Evolutionary conservation across 2,797 vertebrate genomes (phyloP).

Genomic region (Hyperoplus immaculatus): DNA sequence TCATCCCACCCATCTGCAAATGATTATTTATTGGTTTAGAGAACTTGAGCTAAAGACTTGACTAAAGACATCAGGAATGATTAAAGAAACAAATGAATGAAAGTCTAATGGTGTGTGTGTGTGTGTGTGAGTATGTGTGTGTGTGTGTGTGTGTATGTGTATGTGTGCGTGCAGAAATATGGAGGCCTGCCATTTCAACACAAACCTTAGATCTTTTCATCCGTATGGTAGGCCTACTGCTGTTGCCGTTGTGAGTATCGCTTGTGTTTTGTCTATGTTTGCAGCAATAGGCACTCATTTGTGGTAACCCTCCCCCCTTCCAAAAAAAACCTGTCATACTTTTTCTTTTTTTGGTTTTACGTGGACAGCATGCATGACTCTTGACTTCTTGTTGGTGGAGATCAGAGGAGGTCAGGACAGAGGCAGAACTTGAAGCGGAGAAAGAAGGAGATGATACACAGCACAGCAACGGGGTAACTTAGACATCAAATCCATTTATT

Average conservation of each 20-base stretch:
- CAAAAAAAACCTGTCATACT: constrained; percentile 16
- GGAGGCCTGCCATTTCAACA: not conserved
- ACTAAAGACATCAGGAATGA: constrained; percentile 43
- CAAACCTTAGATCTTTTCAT: constrained; percentile 12
- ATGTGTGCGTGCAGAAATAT: constrained; percentile 10
- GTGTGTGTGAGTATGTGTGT: not conserved
- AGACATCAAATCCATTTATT: not conserved
- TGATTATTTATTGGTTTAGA: constrained; percentile 49
- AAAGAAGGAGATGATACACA: constrained; percentile 8
- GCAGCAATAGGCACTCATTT: constrained; percentile 12
- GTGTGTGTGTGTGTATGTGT: constrained; percentile 5
- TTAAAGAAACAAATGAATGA: constrained; percentile 7
- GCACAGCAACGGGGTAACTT: not conserved
- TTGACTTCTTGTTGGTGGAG: not conserved
- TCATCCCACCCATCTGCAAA: constrained; percentile 27
- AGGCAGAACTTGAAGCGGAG: not conserved
- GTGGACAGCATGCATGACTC: constrained; percentile 9
- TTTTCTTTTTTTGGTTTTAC: constrained; percentile 8
- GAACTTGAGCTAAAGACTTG: constrained; percentile 30
- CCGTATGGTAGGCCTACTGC: not conserved
- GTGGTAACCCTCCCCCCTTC: constrained; percentile 21
- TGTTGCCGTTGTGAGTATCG: constrained; percentile 14
- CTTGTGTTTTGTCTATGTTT: constrained; percentile 32
- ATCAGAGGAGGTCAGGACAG: not conserved
- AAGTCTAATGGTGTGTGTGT: not conserved